phyloP scores from a whole-genome alignment of 2,797 vertebrate species.

The Oreonectes daqikongensis region DNA sequence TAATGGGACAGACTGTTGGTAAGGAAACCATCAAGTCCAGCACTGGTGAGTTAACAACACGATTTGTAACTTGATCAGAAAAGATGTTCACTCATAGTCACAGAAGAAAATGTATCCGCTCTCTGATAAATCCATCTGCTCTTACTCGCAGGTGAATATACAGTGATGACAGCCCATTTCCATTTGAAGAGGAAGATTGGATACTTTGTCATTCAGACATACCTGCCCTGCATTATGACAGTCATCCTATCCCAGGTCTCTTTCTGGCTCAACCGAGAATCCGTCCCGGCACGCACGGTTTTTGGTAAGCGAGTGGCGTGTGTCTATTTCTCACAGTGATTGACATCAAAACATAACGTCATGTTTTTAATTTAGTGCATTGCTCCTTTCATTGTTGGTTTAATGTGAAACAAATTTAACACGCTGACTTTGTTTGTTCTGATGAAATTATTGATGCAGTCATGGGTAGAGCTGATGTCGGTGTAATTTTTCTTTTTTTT shows the following conservation, averaged over 20 bases:
- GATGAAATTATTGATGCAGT: conserved; percentile 21
- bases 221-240: conserved; percentile 79
- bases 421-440: conserved; percentile 23
- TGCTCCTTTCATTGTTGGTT: conserved; percentile 4
- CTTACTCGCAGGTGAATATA: conserved; percentile 75
- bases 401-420: neutral
- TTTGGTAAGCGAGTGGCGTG: conserved; percentile 64
- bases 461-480: neutral
- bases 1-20: conserved; percentile 89
- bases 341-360: neutral
- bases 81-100: neutral
- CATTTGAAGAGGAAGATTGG: conserved; percentile 81
- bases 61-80: neutral
- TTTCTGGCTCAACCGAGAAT: conserved; percentile 83
- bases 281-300: conserved; percentile 77
- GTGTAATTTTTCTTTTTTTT: conserved; percentile 11
- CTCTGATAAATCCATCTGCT: neutral
- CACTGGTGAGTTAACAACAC: conserved; percentile 80
- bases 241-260: conserved; percentile 79
- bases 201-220: conserved; percentile 79
- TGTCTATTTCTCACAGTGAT: neutral
- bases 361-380: neutral
- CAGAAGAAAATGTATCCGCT: conserved; percentile 4
- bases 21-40: conserved; percentile 93
- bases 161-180: conserved; percentile 78